Base-by-base conservation (phyloP, 2,888 invertebrate species). In the Caradrina kadenii region DNA sequence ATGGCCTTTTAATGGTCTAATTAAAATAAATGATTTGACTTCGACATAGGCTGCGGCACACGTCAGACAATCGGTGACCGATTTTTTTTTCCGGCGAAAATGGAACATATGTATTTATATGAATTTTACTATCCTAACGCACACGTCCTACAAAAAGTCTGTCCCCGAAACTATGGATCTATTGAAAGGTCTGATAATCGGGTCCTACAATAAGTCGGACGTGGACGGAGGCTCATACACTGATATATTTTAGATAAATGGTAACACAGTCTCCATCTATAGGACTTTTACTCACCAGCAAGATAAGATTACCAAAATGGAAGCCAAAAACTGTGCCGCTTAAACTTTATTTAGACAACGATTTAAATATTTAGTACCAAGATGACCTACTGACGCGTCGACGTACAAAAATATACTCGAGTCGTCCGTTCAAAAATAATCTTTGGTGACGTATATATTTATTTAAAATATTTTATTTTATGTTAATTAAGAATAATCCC, bases 381-480 rank as follows among this genome's bases (percentile, higher is more conserved):
- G 61, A 64, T 73, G 76, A 77, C 73, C 77, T 72, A 76, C 63
- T 67, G 45, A 48, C 53, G 55, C 48, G 19, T 35, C 50, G 15
- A 10, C 8, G 45, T 15, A 68, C 63, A 54, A 62, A 72, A 72
- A 76, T 76, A 72, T 39, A 54, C 22, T 31, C 61, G 19, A 19
- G 35, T 49, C 52, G 35, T 19, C n/a, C 53, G 58, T 58, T 42
- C 53, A 54, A 64, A 76, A 77, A 77, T 76, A 72, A 55, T 31
- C 42, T 60, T 22, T 45, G 58, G 31, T 63, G 22, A 35, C 21
- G 22, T 53, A 52, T 55, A 8, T 50, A 42, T 17, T 42, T 26
- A 17, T 31, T 42, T 17, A 10, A 60, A 60, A 35, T 45, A 21
- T 7, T 42, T 50, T 59, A 6, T 22, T 26, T 17, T 13, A 58